Evolutionary conservation across 2,113 vertebrate genomes (phyloP).

Genomic region (Choloepus hoffmanni): DNA sequence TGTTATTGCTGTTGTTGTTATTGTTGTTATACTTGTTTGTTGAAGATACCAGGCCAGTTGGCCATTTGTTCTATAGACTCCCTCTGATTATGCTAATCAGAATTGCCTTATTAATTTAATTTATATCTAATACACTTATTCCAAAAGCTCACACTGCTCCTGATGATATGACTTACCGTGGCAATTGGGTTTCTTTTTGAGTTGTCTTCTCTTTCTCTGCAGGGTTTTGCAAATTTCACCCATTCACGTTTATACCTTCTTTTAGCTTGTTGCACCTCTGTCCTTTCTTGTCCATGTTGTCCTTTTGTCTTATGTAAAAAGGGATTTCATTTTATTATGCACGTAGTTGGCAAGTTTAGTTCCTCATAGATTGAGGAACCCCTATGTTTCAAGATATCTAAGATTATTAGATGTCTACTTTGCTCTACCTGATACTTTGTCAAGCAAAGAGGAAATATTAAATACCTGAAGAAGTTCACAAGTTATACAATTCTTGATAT

Average conservation of each 20-base stretch:
- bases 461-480: background rate
- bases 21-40: background rate
- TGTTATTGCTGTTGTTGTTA: background rate
- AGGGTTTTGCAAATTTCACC: slow-evolving; percentile 88
- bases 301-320: slow-evolving; percentile 85
- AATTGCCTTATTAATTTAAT: background rate
- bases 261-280: slow-evolving; percentile 80
- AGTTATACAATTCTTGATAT: background rate
- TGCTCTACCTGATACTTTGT: slow-evolving; percentile 1
- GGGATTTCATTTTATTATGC: slow-evolving; percentile 22
- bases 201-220: slow-evolving; percentile 89
- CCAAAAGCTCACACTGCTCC: background rate
- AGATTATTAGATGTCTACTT: background rate
- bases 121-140: background rate
- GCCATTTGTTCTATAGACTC: slow-evolving; percentile 34
- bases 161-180: slow-evolving; percentile 82
- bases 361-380: background rate
- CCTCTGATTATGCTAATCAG: background rate
- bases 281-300: slow-evolving; percentile 78
- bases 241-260: slow-evolving; percentile 90
- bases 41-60: background rate
- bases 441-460: slow-evolving; percentile 29
- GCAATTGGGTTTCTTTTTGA: slow-evolving; percentile 89
- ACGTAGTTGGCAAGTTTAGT: background rate
- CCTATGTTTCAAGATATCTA: background rate